These are phyloP conservation scores for Xyrauchen texanus DNA, from an alignment of 2,113 vertebrate species.

Conservation along the genomic window DNA sequence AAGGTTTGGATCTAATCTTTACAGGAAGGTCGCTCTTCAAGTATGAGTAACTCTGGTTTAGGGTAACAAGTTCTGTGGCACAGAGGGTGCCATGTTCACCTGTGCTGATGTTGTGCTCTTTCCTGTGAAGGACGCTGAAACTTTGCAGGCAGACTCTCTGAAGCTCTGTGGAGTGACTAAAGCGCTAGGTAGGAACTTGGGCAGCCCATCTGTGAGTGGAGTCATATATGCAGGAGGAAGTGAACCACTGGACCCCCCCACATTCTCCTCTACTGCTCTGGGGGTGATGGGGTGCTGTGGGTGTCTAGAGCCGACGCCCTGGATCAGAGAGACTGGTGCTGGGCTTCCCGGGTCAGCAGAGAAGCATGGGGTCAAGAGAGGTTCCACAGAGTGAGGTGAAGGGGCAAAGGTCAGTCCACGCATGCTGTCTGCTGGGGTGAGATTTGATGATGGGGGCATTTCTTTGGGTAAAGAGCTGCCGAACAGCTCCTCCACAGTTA, in stretches of 20 bases:
- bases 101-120: slow-evolving; percentile 76
- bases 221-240: slow-evolving; percentile 69
- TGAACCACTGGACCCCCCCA: slow-evolving; percentile 64
- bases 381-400: too few species aligned
- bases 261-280: slow-evolving; percentile 70
- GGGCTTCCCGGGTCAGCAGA: slow-evolving; percentile 73
- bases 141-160: slow-evolving; percentile 81
- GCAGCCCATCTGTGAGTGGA: slow-evolving; percentile 83
- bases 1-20: too few species aligned
- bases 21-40: too few species aligned
- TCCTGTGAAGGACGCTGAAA: slow-evolving; percentile 65
- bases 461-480: slow-evolving; percentile 91
- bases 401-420: slow-evolving; percentile 75
- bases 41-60: too few species aligned
- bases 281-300: slow-evolving; percentile 79
- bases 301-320: slow-evolving; percentile 73
- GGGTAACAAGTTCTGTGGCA: too few species aligned
- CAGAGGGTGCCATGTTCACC: slow-evolving; percentile 62
- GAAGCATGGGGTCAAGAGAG: slow-evolving; percentile 68
- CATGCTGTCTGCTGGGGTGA: slow-evolving; percentile 64
- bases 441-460: slow-evolving; percentile 69
- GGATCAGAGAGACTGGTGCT: slow-evolving; percentile 77
- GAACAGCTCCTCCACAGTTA: slow-evolving; percentile 97
- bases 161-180: slow-evolving; percentile 93
- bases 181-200: slow-evolving; percentile 80